phyloP scores from a whole-genome alignment of 2,888 invertebrate species.

The Sabatieria punctata region DNA sequence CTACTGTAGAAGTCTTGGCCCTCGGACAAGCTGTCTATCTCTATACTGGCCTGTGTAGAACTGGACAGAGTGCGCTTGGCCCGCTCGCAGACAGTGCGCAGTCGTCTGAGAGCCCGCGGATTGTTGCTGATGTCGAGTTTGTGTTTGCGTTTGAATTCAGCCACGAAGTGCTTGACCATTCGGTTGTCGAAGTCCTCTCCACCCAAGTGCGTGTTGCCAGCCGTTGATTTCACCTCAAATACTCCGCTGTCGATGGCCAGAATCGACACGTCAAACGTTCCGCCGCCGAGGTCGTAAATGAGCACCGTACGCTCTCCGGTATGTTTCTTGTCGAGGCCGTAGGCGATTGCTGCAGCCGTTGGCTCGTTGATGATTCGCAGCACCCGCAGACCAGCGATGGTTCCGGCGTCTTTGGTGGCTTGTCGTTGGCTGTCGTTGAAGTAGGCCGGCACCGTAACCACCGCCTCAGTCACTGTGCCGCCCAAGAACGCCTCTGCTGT shows the following conservation, averaged over 20 bases:
- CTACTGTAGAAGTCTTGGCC: conserved; percentile 87
- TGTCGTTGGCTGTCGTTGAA: conserved; percentile 48
- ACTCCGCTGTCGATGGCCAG: conserved; percentile 70
- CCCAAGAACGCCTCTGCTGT: conserved; percentile 43
- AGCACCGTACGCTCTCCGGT: conserved; percentile 42
- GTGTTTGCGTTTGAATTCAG: conserved; percentile 45
- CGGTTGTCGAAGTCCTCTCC: conserved; percentile 43
- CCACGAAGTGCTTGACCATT: conserved; percentile 36
- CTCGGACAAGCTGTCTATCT: conserved; percentile 80
- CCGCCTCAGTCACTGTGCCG: conserved; percentile 59
- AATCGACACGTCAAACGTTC: conserved; percentile 86
- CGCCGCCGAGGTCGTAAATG: conserved; percentile 56
- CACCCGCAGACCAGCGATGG: conserved; percentile 34
- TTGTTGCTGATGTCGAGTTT: conserved; percentile 70
- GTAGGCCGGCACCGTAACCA: conserved; percentile 69
- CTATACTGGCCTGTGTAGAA: conserved; percentile 44
- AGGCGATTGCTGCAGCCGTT: conserved; percentile 52
- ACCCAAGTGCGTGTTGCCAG: conserved; percentile 63
- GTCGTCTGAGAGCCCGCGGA: conserved; percentile 71
- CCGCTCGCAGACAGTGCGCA: conserved; percentile 69
- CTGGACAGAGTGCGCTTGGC: conserved; percentile 45
- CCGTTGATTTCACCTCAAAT: conserved; percentile 75
- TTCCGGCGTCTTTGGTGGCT: conserved; percentile 40
- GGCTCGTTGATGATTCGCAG: conserved; percentile 35
- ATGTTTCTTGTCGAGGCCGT: conserved; percentile 41